Base-by-base conservation (phyloP, 2,797 vertebrate species). In the Forpus xanthops region DNA sequence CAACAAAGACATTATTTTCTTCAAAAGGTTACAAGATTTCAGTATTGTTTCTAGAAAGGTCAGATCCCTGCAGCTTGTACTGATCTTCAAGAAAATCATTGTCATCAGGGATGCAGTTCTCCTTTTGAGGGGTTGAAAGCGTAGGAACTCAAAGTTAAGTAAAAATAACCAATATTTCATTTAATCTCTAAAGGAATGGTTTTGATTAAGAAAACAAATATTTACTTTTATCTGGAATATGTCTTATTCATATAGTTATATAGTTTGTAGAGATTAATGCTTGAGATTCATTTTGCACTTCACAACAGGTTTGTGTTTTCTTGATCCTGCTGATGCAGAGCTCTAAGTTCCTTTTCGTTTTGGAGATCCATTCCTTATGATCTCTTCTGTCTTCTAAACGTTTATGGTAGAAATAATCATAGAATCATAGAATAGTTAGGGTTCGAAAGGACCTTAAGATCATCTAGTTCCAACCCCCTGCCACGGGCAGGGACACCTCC, bases 201-300 rank as follows among this genome's bases (percentile, higher is more conserved):
- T 90, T 95, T 37, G 62, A 76, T 84, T 78, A 89, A 78, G 72
- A 83, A 53, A 89, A 81, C 58, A 89, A 94, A 94, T 87, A 85
- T 67, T 94, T 93, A 52, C 58, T 80, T 94, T 91, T 28, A 50
- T 92, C 66, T 94, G 68, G 35, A 87, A 67, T 90, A 89, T 85
- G 11, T 72, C 71, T 90, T 95, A 94, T 95, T 95, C 86, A 87
- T 94, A 44, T 11, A 0, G 3, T 71, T 77, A 35, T 30, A 49
- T 50, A 67, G 52, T 53, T 89, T 71, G 58, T 85, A 71, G 86
- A 83, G 89, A 77, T 42, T 74, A 0, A 33, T 87, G 37, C 82
- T 89, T 95, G 81, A 90, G 73, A 87, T 90, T 71, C 0, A 25
- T 77, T 94, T 93, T 85, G 52, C 28, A 55, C 35, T 90, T 93